A percentile compares a stretch with the other conserved stretches of the same genome.
phyloP scores from a whole-genome alignment of 2,888 invertebrate species.

The Caenorhabditis becei region DNA sequence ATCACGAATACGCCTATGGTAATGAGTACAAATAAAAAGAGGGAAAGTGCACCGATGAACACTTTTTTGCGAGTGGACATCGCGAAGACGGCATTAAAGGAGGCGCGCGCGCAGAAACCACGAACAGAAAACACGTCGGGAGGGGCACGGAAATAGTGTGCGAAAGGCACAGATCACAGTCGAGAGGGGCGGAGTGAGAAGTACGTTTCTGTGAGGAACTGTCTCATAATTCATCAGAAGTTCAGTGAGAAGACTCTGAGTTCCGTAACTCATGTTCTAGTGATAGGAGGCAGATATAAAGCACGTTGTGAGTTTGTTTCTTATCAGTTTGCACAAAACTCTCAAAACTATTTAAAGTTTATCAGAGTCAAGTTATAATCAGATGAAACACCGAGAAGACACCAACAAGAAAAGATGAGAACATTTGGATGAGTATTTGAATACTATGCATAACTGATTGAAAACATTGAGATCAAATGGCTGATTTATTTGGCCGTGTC shows the following conservation, averaged over 20 bases:
- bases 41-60: not conserved
- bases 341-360: too few relatives aligned
- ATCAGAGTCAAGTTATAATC: too few relatives aligned
- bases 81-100: not conserved
- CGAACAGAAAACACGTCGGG: not conserved
- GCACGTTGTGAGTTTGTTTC: too few relatives aligned
- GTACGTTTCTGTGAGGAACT: too few relatives aligned
- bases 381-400: too few relatives aligned
- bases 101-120: conserved; percentile 8
- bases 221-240: too few relatives aligned
- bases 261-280: too few relatives aligned
- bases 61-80: conserved; percentile 1
- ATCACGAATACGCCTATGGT: not conserved
- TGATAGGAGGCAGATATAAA: too few relatives aligned
- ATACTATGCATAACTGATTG: not conserved
- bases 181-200: not conserved
- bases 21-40: not conserved
- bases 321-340: too few relatives aligned
- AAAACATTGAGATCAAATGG: not conserved
- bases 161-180: not conserved
- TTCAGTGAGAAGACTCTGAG: too few relatives aligned
- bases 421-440: not conserved
- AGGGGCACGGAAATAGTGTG: not conserved
- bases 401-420: conserved; percentile 1
- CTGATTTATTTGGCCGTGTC: not conserved